Evolutionary conservation across 2,888 invertebrate species (phyloP).

Genomic region (Microctonus hyperodae): DNA sequence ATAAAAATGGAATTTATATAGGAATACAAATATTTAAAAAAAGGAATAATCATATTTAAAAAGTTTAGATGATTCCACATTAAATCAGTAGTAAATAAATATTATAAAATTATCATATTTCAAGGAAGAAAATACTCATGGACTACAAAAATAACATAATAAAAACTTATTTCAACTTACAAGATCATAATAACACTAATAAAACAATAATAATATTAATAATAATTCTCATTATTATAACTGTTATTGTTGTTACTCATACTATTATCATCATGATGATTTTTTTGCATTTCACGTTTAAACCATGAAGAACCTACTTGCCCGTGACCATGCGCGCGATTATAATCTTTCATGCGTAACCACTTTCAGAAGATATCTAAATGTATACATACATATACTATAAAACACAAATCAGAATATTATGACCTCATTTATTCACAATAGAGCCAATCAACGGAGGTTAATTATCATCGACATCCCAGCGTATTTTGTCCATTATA

Average conservation of each 20-base stretch:
- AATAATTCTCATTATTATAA: not conserved
- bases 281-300: not conserved
- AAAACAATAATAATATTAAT: not conserved
- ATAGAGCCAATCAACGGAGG: constrained; percentile 47
- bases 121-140: too few species aligned
- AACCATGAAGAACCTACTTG: not conserved
- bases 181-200: too few species aligned
- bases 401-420: constrained; percentile 12
- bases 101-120: too few species aligned
- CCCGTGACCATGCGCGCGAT: constrained; percentile 7
- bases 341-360: constrained; percentile 26
- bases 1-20: too few species aligned
- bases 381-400: not conserved
- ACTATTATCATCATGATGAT: too few species aligned
- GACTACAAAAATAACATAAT: too few species aligned
- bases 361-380: constrained; percentile 14
- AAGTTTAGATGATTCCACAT: too few species aligned
- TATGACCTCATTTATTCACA: constrained; percentile 43
- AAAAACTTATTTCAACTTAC: too few species aligned
- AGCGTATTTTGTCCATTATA: constrained; percentile 38
- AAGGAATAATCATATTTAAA: too few species aligned
- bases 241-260: not conserved
- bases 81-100: too few species aligned
- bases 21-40: too few species aligned
- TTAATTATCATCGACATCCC: constrained; percentile 44